phyloP scores from a whole-genome alignment of 2,113 vertebrate genomes.

The Mixornis gularis region DNA sequence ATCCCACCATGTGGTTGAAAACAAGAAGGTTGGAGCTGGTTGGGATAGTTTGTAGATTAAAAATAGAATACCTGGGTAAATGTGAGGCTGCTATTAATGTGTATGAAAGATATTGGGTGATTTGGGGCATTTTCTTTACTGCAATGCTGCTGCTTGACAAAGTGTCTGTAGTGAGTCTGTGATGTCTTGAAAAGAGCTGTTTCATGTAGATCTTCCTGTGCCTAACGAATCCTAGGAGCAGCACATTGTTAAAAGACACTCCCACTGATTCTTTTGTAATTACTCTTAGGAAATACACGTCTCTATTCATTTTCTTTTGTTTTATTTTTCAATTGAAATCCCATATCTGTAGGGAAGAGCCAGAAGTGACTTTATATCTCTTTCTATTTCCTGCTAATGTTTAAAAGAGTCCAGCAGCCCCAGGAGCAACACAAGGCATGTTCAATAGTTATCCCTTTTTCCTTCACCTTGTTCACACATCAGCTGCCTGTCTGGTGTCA shows the following conservation, averaged over 20 bases:
- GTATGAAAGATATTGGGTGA: background rate
- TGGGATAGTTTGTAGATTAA: background rate
- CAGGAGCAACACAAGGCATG: background rate
- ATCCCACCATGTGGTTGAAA: background rate
- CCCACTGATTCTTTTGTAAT: background rate
- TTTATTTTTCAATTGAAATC: background rate
- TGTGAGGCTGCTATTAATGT: background rate
- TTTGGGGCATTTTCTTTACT: background rate
- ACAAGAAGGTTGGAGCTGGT: background rate
- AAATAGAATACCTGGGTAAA: background rate
- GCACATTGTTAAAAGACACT: background rate
- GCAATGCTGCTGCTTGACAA: background rate
- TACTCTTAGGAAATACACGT: background rate
- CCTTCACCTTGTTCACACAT: slow-evolving; percentile 18
- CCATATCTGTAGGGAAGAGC: background rate
- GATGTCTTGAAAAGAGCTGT: background rate
- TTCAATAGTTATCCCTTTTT: slow-evolving; percentile 1
- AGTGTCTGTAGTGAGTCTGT: background rate
- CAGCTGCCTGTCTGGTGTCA: slow-evolving; percentile 8
- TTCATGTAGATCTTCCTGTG: background rate
- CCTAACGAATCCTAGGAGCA: background rate
- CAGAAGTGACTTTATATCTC: background rate
- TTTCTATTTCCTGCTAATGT: background rate
- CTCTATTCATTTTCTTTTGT: background rate
- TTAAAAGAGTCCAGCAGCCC: background rate